A percentile compares a stretch with the other conserved stretches of the same genome.
These are phyloP conservation scores for Anthopleura xanthogrammica DNA, from an alignment of 92 coral and sea anemone genomes.

Conservation along the genomic window DNA sequence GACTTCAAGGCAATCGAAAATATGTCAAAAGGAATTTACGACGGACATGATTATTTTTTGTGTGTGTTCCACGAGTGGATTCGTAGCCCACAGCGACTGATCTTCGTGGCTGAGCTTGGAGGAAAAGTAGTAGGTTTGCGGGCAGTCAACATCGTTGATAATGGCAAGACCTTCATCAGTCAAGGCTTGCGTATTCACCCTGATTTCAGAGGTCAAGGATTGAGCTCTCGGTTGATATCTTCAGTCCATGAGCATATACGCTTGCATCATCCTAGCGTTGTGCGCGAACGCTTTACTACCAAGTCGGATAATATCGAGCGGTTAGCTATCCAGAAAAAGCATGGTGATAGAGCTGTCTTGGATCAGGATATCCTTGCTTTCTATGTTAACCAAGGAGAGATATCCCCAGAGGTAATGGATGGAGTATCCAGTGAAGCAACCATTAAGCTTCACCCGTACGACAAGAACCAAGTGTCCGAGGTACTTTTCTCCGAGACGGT, in stretches of 20 bases:
- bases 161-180: conserved; percentile 81
- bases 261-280: conserved; percentile 61
- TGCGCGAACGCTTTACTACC: conserved; percentile 92
- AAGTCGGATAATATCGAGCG: conserved; percentile 93
- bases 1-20: conserved; percentile 72
- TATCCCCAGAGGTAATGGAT: conserved; percentile 23
- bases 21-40: conserved; percentile 87
- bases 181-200: conserved; percentile 95
- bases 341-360: conserved; percentile 76
- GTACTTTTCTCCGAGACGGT: conserved; percentile 58
- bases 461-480: conserved; percentile 47
- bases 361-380: conserved; percentile 87
- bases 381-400: conserved; percentile 57
- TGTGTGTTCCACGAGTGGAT: conserved; percentile 83
- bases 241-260: conserved; percentile 75
- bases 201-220: conserved; percentile 79
- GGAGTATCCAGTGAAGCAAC: conserved; percentile 21
- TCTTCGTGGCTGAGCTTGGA: conserved; percentile 79
- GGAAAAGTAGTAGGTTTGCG: conserved; percentile 78
- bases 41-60: conserved; percentile 91
- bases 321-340: conserved; percentile 85
- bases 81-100: conserved; percentile 52
- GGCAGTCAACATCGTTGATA: conserved; percentile 86
- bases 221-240: conserved; percentile 74
- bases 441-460: conserved; percentile 55